Base-by-base conservation (phyloP, 2,888 invertebrate genomes). In the Danaus chrysippus region DNA sequence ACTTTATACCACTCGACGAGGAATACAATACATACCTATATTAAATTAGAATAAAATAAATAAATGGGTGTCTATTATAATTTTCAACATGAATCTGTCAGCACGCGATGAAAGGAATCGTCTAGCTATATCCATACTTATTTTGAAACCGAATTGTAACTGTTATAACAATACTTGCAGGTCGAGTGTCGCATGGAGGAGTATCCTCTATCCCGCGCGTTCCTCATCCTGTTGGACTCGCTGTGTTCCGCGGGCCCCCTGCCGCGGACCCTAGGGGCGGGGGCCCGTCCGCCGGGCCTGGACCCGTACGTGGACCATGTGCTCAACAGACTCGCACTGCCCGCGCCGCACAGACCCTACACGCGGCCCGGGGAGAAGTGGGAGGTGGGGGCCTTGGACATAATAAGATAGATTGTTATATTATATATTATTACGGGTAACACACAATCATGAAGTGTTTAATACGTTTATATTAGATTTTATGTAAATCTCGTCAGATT, bases 251-350 rank as follows among this genome's bases (percentile, higher is more conserved):
- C 94, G 44, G 94, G 93, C 11, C 93, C 94, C 0, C 92, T 95
- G 59, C 96, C 96, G 0, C 91, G 94, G 62, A 92, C 94, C 41
- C 86, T 98, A 17, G 98, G 98, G 0, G 95, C 95, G 0, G 97
- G 97, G 0, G 91, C 93, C 0, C 92, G 98, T 23, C 92, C 94
- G 42, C 96, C 97, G 0, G 97, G 98, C 0, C 95, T 98, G 64
- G 96, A 96, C 83, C 98, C 98, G 0, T 98, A 98, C 83, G 85
- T 98, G 58, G 93, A 95, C 8, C 98, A 97, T 79, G 93, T 96
- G 43, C 88, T 96, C 13, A 93, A 95, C 70, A 92, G 94, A 0
- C 95, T 99, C 1, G 94, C 98, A 63, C 84, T 98, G 5, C 95
- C 96, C 70, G 97, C 96, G 69, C 92, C 93, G 67, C 91, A 94